Base-by-base conservation (phyloP, 2,113 vertebrate genomes). In the Sisor rabdophorus region DNA sequence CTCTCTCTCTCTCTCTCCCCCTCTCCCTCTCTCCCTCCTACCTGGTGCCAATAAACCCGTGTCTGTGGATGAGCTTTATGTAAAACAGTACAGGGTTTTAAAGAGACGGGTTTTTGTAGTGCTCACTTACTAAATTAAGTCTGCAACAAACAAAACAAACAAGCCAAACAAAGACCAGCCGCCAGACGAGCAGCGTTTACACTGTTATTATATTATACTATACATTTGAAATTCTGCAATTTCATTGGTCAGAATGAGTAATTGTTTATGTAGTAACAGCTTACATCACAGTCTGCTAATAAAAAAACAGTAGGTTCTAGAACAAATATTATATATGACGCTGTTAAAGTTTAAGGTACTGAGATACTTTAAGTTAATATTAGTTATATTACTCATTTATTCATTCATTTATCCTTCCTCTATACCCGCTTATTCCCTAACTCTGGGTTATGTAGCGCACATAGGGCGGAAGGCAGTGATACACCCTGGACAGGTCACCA, bases 111-210 rank as follows among this genome's bases (percentile, higher is more conserved):
- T 79, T 85, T 85, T 85, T 87, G 83, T 85, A 85, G 79, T 84
- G 82, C 82, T 83, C 83, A 88, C 86, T 90, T 88, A 85, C 83
- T 84, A 88, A 89, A 90, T 89, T 86, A 86, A 82, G 81, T 67
- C n/a, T 61, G 75, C 61, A 75, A 73, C 80, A 77, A 79, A 80
- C 71, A 83, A 7, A 68, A 68, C 77, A 78, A 77, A 73, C 82
- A 83, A 79, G 82, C 80, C 56, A 69, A 65, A 55, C 40, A 75
- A 71, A 30, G 36, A 50, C 13, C 44, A 56, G 71, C 55, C 36
- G 52, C 32, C 26, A 63, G 47, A 32, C 8, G 12, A 69, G 54
- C 32, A 75, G 30, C 52, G 52, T 4, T 32, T 20, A 71, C 12
- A 4, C 20, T 22, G 1, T 63, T 63, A 13, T 44, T 13, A 44